Evolutionary conservation across 2,797 vertebrate genomes (phyloP), one percentile per base, ranked within the genome.

Genomic region (Onychomys torridus): DNA sequence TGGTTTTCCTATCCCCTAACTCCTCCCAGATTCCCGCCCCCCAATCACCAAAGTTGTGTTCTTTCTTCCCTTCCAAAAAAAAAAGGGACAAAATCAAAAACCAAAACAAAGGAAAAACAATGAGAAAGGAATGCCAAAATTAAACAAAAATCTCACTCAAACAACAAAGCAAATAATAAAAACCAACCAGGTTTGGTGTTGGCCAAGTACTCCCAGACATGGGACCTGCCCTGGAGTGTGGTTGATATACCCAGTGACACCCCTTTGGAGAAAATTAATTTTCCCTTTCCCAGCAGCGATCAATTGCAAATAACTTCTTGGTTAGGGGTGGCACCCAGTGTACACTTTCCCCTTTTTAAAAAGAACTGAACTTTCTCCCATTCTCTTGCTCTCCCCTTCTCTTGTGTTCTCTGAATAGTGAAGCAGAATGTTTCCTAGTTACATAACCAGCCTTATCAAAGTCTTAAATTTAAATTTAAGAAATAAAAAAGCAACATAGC

Each of bases 361-460:
- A 8, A 25, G 29, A 25, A 11, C 19, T n/a, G 21, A 65, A 25
- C 6, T 67, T 85, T n/a, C 83, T 67, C 63, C 12, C 0, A n/a
- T 2, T 55, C 1, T 71, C 21, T 37, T 43, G 7, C 21, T 49
- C 91, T 95, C 32, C 43, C 87, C 76, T 82, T 87, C 75, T 46
- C 65, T 49, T 49, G 10, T 2, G 63, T 40, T 83, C 86, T 92
- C 55, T 90, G 83, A 78, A 90, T 79, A 93, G 94, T 69, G 84
- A 69, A 84, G 32, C 76, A 49, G 21, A 87, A 85, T 16, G 11
- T 27, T 77, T 25, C 94, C 12, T 82, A 67, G 84, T 92, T 93
- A 25, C 55, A 83, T 46, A 78, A n/a, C 52, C 61, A 65, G 91
- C 91, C 71, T 40, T 91, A 92, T 78, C 52, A 90, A 61, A 93